These are phyloP conservation scores for Onchidella celtica DNA, from an alignment of 2,888 invertebrate species.

Conservation along the genomic window DNA sequence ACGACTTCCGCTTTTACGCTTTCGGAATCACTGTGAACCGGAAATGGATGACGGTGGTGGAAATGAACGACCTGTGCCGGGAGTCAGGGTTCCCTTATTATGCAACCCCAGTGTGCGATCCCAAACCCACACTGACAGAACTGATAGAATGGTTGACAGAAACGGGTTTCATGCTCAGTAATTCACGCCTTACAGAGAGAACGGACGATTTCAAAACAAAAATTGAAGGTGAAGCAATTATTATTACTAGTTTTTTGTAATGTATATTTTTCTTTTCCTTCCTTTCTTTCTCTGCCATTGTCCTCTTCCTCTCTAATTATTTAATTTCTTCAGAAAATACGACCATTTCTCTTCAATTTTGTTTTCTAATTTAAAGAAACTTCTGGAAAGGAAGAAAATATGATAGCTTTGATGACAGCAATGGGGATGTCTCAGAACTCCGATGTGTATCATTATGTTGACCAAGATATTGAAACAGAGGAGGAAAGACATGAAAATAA, in stretches of 20 bases:
- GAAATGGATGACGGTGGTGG: slow-evolving; percentile 29
- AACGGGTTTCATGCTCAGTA: slow-evolving; percentile 36
- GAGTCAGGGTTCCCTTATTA: slow-evolving; percentile 37
- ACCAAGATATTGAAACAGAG: too few species aligned
- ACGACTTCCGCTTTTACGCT: slow-evolving; percentile 44
- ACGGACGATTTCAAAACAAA: slow-evolving; percentile 30
- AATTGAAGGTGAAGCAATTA: slow-evolving; percentile 39
- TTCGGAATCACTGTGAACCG: slow-evolving; percentile 42
- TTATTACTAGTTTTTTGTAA: too few species aligned
- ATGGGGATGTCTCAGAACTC: too few species aligned
- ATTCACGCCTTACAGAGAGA: slow-evolving; percentile 29
- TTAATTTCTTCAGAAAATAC: too few species aligned
- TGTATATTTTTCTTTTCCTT: background rate
- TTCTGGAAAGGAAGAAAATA: too few species aligned
- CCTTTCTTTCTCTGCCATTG: too few species aligned
- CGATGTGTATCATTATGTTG: too few species aligned
- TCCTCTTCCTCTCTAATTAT: too few species aligned
- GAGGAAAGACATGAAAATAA: too few species aligned
- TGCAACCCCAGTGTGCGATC: slow-evolving; percentile 39
- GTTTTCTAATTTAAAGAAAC: too few species aligned
- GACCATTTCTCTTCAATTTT: too few species aligned
- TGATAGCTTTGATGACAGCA: too few species aligned
- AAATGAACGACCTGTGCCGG: slow-evolving; percentile 38
- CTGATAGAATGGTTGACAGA: slow-evolving; percentile 11
- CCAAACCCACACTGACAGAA: slow-evolving; percentile 22